A percentile compares a stretch with the other conserved stretches of the same genome.
Conservation (phyloP, 2,888 invertebrate genomes). For the Andrena dorsata region DNA sequence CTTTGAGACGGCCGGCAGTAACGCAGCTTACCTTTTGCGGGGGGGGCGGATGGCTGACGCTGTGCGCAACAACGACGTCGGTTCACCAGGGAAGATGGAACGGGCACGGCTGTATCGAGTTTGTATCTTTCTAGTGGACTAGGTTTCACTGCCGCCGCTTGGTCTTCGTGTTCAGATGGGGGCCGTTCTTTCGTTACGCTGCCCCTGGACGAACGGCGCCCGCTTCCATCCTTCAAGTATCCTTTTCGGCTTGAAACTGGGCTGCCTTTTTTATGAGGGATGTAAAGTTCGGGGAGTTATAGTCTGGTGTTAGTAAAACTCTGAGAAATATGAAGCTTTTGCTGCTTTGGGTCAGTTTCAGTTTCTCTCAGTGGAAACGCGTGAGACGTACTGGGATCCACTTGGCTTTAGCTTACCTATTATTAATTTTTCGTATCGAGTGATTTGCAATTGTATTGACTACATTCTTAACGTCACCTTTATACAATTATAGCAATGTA, state of each 20-base stretch:
- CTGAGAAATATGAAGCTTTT: background rate
- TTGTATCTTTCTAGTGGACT: slow-evolving; percentile 34
- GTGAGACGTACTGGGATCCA: background rate
- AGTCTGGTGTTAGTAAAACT: no score
- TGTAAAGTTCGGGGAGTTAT: background rate
- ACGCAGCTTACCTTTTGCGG: slow-evolving; percentile 61
- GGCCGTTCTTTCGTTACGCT: slow-evolving; percentile 33
- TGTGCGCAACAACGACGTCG: slow-evolving; percentile 34
- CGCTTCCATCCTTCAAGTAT: slow-evolving; percentile 30
- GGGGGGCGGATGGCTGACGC: slow-evolving; percentile 42
- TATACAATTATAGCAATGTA: no score
- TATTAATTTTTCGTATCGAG: no score
- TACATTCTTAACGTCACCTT: no score
- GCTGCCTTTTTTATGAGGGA: slow-evolving; percentile 1
- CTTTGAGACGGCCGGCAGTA: slow-evolving; percentile 74
- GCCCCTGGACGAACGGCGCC: slow-evolving; percentile 22
- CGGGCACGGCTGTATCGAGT: slow-evolving; percentile 28
- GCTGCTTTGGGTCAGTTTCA: background rate
- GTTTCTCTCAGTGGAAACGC: background rate
- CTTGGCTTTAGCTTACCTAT: background rate
- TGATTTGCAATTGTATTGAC: no score
- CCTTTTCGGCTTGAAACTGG: background rate
- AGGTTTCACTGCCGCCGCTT: slow-evolving; percentile 29
- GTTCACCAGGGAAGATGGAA: slow-evolving; percentile 40
- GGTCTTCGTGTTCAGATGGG: slow-evolving; percentile 8